Evolutionary conservation across 1,140 invertebrate species (phyloP).

Genomic region (Procambarus clarkii): DNA sequence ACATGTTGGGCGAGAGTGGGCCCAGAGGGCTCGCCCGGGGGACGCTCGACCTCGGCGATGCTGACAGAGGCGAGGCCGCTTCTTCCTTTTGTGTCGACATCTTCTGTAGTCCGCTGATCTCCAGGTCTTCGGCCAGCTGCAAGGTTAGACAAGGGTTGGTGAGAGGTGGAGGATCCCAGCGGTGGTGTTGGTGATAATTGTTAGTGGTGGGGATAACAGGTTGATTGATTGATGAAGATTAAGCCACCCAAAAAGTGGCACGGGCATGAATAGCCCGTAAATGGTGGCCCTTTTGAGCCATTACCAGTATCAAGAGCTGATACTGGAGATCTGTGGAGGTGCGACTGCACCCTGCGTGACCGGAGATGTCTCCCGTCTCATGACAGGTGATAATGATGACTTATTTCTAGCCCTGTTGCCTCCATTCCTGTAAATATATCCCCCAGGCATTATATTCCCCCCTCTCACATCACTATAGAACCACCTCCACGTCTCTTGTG

Average conservation of each 20-base stretch:
- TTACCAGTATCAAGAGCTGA: too few species aligned
- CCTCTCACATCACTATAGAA: too few species aligned
- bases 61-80: neutral
- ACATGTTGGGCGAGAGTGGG: constrained; percentile 15
- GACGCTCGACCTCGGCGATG: neutral
- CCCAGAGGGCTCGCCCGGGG: neutral
- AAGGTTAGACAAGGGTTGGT: neutral
- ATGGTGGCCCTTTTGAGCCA: too few species aligned
- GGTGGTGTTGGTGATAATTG: neutral
- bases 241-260: too few species aligned
- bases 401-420: too few species aligned
- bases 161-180: neutral
- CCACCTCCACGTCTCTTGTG: too few species aligned
- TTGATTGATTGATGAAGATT: neutral
- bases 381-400: neutral
- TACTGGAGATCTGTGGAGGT: too few species aligned
- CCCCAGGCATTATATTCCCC: too few species aligned
- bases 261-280: too few species aligned
- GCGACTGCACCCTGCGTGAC: too few species aligned
- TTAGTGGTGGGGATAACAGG: neutral
- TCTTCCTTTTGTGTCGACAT: neutral
- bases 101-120: constrained; percentile 25
- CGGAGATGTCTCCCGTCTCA: too few species aligned
- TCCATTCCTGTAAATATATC: too few species aligned
- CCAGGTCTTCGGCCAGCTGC: constrained; percentile 48